phyloP scores from a whole-genome alignment of 2,888 invertebrate genomes.

The Epinotia nisella region DNA sequence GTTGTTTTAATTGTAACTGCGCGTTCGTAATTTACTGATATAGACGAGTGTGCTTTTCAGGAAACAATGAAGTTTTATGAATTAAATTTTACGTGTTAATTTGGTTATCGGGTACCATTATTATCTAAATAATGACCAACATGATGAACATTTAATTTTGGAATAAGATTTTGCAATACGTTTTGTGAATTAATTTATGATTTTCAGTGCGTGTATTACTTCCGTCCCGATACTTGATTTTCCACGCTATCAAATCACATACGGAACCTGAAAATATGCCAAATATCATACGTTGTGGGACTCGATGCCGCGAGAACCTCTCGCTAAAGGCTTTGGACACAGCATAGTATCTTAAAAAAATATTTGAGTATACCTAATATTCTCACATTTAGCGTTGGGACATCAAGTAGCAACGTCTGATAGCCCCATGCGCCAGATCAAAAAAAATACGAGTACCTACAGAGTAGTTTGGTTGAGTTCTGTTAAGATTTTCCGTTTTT shows the following conservation, averaged over 20 bases:
- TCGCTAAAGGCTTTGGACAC: not conserved
- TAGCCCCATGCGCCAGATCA: no score
- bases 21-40: constrained; percentile 20
- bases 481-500: no score
- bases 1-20: constrained; percentile 31
- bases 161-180: not conserved
- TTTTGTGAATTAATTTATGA: not conserved
- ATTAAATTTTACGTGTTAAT: not conserved
- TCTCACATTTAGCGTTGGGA: no score
- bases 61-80: not conserved
- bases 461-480: no score
- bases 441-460: no score
- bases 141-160: not conserved
- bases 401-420: no score
- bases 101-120: not conserved
- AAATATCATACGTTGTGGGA: not conserved
- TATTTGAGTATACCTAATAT: not conserved
- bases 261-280: no score
- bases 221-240: no score
- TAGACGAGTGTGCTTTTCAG: not conserved
- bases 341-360: not conserved
- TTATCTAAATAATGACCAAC: not conserved
- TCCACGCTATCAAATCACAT: no score
- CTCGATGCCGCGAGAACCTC: not conserved
- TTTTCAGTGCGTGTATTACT: no score